Evolutionary conservation across 1,140 invertebrate genomes (phyloP).

Genomic region (Zaprionus nigranus): DNA sequence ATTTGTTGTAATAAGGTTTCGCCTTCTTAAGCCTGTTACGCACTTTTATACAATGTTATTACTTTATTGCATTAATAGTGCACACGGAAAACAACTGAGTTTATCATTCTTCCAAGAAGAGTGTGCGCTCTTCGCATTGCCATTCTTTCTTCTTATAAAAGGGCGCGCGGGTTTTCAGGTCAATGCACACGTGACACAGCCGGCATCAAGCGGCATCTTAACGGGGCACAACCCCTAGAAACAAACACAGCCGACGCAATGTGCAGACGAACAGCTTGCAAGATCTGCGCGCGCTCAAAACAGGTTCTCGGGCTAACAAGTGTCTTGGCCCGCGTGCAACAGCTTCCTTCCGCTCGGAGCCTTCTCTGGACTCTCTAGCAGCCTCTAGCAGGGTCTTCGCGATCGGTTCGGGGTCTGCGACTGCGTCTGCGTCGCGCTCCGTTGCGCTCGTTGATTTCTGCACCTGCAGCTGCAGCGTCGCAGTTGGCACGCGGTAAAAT

Average conservation of each 20-base stretch:
- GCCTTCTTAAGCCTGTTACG: no score
- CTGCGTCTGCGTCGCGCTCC: slow-evolving; percentile 36
- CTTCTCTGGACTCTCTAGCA: no score
- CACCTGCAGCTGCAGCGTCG: slow-evolving; percentile 61
- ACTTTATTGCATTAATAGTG: no score
- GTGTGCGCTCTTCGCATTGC: not conserved
- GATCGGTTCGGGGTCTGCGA: not conserved
- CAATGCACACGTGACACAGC: slow-evolving; percentile 63
- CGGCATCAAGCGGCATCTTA: slow-evolving; percentile 59
- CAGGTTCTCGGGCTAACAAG: slow-evolving; percentile 63
- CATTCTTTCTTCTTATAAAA: slow-evolving; percentile 23
- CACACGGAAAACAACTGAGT: slow-evolving; percentile 10
- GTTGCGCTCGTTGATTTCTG: slow-evolving; percentile 54
- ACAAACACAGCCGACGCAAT: not conserved
- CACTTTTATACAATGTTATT: no score
- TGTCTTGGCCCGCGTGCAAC: slow-evolving; percentile 73
- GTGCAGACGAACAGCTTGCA: slow-evolving; percentile 44
- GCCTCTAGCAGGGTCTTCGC: not conserved
- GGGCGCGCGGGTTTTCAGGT: slow-evolving; percentile 60
- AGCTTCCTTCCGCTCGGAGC: slow-evolving; percentile 65
- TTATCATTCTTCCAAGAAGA: not conserved
- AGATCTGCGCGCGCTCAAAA: slow-evolving; percentile 40
- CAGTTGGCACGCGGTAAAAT: slow-evolving; percentile 61
- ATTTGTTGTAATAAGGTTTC: no score
- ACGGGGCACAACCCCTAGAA: slow-evolving; percentile 63